These are phyloP conservation scores for Pomacea maculata DNA, from an alignment of 1,140 invertebrate genomes.

Conservation along the genomic window DNA sequence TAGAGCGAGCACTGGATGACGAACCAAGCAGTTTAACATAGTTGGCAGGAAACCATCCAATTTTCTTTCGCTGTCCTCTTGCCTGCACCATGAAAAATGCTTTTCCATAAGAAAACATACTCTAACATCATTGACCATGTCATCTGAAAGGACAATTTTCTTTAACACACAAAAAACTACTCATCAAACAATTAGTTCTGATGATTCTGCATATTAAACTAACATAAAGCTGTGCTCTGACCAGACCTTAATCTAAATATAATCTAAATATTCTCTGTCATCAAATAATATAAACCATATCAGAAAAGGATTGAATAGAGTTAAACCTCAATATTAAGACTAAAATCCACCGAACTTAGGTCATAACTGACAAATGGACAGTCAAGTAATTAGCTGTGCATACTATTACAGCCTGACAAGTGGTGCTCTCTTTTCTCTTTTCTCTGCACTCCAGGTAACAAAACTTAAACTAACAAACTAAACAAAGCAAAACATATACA, in stretches of 20 bases:
- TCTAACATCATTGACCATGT: too few relatives aligned
- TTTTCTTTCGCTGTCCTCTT: constrained; percentile 92
- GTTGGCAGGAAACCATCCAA: constrained; percentile 97
- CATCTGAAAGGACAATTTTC: neutral
- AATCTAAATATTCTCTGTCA: too few relatives aligned
- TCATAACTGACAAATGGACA: neutral
- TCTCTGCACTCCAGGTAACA: too few relatives aligned
- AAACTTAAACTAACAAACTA: neutral
- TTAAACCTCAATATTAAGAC: neutral
- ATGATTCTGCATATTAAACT: neutral
- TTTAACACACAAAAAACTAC: too few relatives aligned
- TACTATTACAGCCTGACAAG: neutral
- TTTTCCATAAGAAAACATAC: too few relatives aligned
- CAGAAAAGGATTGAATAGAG: neutral
- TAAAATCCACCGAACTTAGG: neutral
- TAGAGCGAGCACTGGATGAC: constrained; percentile 48
- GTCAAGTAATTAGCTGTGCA: neutral
- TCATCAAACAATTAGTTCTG: neutral
- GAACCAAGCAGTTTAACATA: constrained; percentile 82
- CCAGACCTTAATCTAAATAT: too few relatives aligned
- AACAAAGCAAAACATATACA: neutral
- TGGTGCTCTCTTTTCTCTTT: neutral
- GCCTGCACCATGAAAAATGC: constrained; percentile 68
- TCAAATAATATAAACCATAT: too few relatives aligned
- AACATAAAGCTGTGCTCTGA: too few relatives aligned